Evolutionary conservation across 2,113 vertebrate genomes (phyloP).

Genomic region (Hypocryptadius cinnamomeus): DNA sequence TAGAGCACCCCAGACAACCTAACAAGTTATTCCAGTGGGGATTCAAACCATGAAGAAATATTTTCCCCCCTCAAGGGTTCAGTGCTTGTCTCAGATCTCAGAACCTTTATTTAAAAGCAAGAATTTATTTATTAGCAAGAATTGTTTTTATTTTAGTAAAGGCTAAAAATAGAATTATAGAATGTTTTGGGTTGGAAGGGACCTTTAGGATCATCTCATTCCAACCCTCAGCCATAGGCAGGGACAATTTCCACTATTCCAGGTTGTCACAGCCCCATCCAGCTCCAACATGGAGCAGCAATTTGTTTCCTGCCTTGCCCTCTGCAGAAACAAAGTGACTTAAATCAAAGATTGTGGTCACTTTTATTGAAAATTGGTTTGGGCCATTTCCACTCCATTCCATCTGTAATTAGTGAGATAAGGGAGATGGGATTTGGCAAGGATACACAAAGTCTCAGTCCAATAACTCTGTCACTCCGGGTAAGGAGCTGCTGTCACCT

Average conservation of each 20-base stretch:
- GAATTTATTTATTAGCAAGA: background rate
- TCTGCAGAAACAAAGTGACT: background rate
- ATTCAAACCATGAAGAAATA: background rate
- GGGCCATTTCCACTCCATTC: background rate
- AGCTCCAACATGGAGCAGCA: background rate
- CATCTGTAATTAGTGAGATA: constrained; percentile 39
- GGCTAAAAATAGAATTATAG: background rate
- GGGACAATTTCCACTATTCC: background rate
- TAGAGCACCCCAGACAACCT: too few species aligned
- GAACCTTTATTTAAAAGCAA: background rate
- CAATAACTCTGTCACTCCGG: background rate
- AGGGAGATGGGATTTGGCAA: constrained; percentile 32
- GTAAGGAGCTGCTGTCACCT: background rate
- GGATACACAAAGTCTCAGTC: background rate
- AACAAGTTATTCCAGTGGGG: background rate
- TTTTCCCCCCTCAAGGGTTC: background rate
- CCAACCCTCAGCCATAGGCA: background rate
- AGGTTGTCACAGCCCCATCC: background rate
- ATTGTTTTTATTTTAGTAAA: background rate
- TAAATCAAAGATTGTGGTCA: background rate
- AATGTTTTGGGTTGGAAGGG: background rate
- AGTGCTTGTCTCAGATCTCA: background rate
- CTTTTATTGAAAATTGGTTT: background rate
- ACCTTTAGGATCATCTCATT: background rate
- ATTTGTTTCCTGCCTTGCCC: background rate